These are phyloP conservation scores for Steinernema feltiae DNA, from an alignment of 1,140 invertebrate species.

Conservation along the genomic window DNA sequence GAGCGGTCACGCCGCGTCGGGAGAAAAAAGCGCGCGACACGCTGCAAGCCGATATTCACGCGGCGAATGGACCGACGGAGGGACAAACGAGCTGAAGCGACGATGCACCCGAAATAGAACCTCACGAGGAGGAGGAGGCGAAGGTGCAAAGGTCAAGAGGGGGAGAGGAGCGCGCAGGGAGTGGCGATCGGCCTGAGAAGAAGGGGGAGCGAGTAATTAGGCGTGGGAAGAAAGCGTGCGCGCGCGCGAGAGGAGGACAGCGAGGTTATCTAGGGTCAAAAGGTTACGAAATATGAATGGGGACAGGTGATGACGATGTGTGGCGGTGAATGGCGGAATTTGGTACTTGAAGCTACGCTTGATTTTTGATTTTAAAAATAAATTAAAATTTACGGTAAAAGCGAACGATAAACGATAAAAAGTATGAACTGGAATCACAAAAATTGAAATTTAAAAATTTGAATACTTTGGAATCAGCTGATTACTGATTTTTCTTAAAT, in stretches of 20 bases:
- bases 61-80: not conserved
- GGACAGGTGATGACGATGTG: no score
- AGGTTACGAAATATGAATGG: conserved; percentile 8
- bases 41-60: conserved; percentile 14
- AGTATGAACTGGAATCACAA: no score
- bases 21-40: not conserved
- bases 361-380: no score
- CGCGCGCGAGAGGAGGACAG: no score
- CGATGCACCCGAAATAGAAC: conserved; percentile 3
- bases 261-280: not conserved
- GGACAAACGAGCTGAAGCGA: not conserved
- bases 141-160: conserved; percentile 15
- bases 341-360: no score
- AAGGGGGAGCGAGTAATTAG: not conserved
- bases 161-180: not conserved
- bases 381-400: no score
- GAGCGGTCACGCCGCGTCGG: not conserved
- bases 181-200: not conserved
- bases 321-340: no score
- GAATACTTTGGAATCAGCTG: no score
- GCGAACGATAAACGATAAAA: no score
- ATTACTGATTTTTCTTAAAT: no score
- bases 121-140: not conserved
- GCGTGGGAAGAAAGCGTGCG: not conserved
- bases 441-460: no score